Base-by-base conservation (phyloP, 2,797 vertebrate genomes). In the Accipiter badius region DNA sequence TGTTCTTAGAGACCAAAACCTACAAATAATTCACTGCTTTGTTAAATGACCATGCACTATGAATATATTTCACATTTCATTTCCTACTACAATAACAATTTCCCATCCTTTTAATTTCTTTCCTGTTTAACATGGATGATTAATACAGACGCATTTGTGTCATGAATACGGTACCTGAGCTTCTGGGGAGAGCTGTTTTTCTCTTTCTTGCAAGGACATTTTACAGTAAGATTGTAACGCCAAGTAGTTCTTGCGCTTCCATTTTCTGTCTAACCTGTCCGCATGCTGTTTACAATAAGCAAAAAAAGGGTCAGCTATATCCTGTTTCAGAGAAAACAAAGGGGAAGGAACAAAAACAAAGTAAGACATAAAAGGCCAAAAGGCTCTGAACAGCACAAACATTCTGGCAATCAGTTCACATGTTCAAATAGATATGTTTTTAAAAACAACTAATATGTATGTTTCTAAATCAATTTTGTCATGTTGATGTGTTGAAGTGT, bases 231-330 rank as follows among this genome's bases (percentile, higher is more conserved):
- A 99, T 52, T 99, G 99, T 33, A 99, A 98, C 49, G 99, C 99
- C 98, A 99, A 97, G 95, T 99, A 99, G 97, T 99, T 99, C 98
- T 99, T 99, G 96, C 99, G 98, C 95, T 99, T 99, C 99, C 99
- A 99, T 95, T 99, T 99, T 97, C 99, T 99, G 98, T 99, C 99
- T 97, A 99, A 99, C 91, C 99, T 99, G 98, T 99, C 99, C 2
- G 99, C 99, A 69, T 99, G 99, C 94, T 99, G 99, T 96, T 99
- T 99, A 98, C 99, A 99, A 98, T 99, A 99, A 70, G 99, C 99
- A 97, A 99, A 99, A 97, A 99, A 99, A 7, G 99, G 99, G 98
- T 99, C 99, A 44, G 99, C 99, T 91, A 99, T 99, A 91, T 99
- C 99, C 99, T 99, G 96, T 91, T 82, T 84, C 47, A 93, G 82